Conservation (phyloP, 2,888 invertebrate genomes). For the Eristalinus sepulchralis region DNA sequence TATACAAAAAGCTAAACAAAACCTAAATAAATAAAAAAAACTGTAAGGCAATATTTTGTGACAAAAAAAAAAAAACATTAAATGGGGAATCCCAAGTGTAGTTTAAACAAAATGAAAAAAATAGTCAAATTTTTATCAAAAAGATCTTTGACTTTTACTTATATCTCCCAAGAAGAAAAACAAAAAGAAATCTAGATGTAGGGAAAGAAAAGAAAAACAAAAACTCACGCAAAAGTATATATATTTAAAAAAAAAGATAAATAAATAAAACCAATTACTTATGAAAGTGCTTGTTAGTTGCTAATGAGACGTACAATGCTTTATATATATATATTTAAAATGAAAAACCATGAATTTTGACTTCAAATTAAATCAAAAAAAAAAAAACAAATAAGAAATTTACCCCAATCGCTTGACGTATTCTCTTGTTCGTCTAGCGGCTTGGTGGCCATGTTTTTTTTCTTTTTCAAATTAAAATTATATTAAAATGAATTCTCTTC, state of each 20-base stretch:
- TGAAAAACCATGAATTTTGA: slow-evolving; percentile 60
- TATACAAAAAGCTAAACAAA: slow-evolving; percentile 53
- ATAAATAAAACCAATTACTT: slow-evolving; percentile 65
- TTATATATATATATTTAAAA: slow-evolving; percentile 61
- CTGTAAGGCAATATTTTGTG: slow-evolving; percentile 66
- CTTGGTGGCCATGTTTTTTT: slow-evolving; percentile 10
- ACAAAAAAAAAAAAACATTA: slow-evolving; percentile 47
- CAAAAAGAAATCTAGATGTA: slow-evolving; percentile 46
- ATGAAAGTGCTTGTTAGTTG: slow-evolving; percentile 72
- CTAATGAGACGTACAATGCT: slow-evolving; percentile 71
- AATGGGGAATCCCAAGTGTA: background rate
- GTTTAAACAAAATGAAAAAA: slow-evolving; percentile 9
- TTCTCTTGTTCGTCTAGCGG: slow-evolving; percentile 41
- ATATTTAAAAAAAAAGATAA: slow-evolving; percentile 39
- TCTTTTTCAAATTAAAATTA: slow-evolving; percentile 10
- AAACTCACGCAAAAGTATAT: slow-evolving; percentile 48
- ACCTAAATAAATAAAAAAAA: background rate
- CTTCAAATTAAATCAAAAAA: slow-evolving; percentile 44
- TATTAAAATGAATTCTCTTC: slow-evolving; percentile 55
- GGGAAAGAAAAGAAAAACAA: slow-evolving; percentile 38
- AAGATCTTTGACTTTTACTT: slow-evolving; percentile 59
- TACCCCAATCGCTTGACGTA: slow-evolving; percentile 17
- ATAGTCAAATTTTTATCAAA: slow-evolving; percentile 73
- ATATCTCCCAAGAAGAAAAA: slow-evolving; percentile 36
- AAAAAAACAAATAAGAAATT: too few relatives aligned